Percentiles rank a stretch among this genome's conserved stretches.
These are phyloP conservation scores for Anisognathus igniventris DNA, from an alignment of 2,797 vertebrate genomes.

Conservation along the genomic window DNA sequence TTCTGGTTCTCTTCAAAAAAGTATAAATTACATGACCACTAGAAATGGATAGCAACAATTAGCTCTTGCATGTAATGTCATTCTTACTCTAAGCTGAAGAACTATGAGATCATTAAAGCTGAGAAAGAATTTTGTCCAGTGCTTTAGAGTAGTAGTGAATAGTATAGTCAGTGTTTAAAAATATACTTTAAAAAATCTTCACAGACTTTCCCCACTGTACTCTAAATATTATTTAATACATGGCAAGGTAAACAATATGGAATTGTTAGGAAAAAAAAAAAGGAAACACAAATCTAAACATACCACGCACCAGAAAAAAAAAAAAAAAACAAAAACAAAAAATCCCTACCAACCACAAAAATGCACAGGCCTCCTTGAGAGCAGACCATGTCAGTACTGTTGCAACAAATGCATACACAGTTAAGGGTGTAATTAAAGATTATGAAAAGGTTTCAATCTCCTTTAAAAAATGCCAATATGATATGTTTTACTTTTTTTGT, in stretches of 20 bases:
- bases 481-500: not conserved
- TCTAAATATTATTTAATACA: not conserved
- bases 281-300: not conserved
- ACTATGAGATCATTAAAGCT: not conserved
- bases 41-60: not conserved
- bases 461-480: not conserved
- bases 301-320: not conserved
- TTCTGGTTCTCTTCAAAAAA: not conserved
- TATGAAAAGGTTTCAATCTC: not conserved
- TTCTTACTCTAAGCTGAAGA: not conserved
- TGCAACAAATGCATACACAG: not conserved
- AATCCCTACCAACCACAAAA: not conserved
- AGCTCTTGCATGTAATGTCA: not conserved
- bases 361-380: not conserved
- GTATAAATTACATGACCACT: not conserved
- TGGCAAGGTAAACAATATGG: rapidly evolving
- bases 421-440: not conserved
- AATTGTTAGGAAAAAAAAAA: not conserved
- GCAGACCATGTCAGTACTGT: not conserved
- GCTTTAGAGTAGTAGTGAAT: not conserved
- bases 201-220: not conserved
- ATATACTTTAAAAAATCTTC: not conserved
- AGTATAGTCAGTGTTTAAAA: not conserved
- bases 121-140: not conserved
- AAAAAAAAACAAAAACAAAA: not conserved